Conservation (phyloP, 2,797 vertebrate species). For the Pipistrellus nathusii region DNA sequence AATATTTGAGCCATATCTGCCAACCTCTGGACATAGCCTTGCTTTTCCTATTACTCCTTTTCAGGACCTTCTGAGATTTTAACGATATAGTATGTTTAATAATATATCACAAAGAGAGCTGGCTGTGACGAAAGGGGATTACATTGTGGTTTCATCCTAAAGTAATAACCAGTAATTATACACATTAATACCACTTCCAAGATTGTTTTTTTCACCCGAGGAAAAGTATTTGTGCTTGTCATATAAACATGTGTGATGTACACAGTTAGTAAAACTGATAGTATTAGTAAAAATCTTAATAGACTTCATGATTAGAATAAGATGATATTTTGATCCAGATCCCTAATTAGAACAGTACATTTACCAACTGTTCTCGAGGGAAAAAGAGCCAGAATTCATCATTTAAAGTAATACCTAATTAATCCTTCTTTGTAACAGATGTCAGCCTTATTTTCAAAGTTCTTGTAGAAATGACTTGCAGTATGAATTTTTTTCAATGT, state of each 20-base stretch:
- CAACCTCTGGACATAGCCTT: not conserved
- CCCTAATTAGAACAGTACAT: constrained; percentile 81
- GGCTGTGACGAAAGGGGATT: not conserved
- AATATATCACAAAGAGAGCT: not conserved
- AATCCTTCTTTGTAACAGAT: constrained; percentile 85
- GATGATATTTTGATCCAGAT: constrained; percentile 83
- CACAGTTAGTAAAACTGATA: constrained; percentile 78
- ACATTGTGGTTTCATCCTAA: not conserved
- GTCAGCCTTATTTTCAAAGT: constrained; percentile 80
- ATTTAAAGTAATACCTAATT: constrained; percentile 86
- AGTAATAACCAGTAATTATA: constrained; percentile 19
- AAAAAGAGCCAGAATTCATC: constrained; percentile 84
- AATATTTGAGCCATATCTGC: not conserved
- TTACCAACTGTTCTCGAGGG: constrained; percentile 87
- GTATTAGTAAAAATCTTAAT: constrained; percentile 82
- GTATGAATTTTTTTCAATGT: constrained; percentile 68
- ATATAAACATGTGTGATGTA: constrained; percentile 40
- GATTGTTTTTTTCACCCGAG: constrained; percentile 31
- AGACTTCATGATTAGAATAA: constrained; percentile 78
- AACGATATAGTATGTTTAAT: not conserved
- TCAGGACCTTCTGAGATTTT: not conserved
- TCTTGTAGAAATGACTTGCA: constrained; percentile 54
- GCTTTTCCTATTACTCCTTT: not conserved
- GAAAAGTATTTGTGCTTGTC: constrained; percentile 57
- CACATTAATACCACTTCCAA: constrained; percentile 35